These are phyloP conservation scores for Ricordea florida DNA, from an alignment of 92 coral and sea anemone genomes.

Conservation along the genomic window DNA sequence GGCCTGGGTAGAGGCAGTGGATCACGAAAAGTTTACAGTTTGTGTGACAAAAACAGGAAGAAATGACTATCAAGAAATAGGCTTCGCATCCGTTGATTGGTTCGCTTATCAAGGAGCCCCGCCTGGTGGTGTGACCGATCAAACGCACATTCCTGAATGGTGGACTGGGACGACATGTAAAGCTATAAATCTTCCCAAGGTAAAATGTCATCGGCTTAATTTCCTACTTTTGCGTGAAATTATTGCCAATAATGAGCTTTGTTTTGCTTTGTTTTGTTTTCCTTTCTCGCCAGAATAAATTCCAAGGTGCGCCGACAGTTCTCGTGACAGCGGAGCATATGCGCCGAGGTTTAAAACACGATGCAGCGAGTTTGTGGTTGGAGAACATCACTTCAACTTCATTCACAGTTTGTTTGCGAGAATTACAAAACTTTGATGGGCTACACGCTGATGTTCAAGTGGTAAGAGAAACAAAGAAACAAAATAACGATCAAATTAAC, in stretches of 20 bases:
- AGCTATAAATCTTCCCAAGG: conserved; percentile 46
- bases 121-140: conserved; percentile 63
- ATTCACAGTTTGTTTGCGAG: conserved; percentile 67
- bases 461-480: too few species aligned
- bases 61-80: neutral
- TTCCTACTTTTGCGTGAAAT: neutral
- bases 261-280: too few species aligned
- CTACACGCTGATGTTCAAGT: conserved; percentile 55
- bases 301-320: conserved; percentile 45
- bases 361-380: conserved; percentile 65
- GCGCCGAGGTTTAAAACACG: conserved; percentile 52
- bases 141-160: conserved; percentile 57
- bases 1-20: conserved; percentile 64
- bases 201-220: neutral
- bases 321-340: conserved; percentile 65
- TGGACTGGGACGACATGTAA: conserved; percentile 68
- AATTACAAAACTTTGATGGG: conserved; percentile 67
- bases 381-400: conserved; percentile 55
- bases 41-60: conserved; percentile 69
- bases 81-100: conserved; percentile 34
- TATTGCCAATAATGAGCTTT: too few species aligned
- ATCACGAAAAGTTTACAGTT: conserved; percentile 38
- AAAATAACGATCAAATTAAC: too few species aligned
- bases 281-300: conserved; percentile 36
- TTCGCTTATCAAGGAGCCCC: conserved; percentile 67